Percentiles rank a stretch among this genome's conserved stretches.
Evolutionary conservation across 2,797 vertebrate species (phyloP).

Genomic region (Emydoidea blandingii): DNA sequence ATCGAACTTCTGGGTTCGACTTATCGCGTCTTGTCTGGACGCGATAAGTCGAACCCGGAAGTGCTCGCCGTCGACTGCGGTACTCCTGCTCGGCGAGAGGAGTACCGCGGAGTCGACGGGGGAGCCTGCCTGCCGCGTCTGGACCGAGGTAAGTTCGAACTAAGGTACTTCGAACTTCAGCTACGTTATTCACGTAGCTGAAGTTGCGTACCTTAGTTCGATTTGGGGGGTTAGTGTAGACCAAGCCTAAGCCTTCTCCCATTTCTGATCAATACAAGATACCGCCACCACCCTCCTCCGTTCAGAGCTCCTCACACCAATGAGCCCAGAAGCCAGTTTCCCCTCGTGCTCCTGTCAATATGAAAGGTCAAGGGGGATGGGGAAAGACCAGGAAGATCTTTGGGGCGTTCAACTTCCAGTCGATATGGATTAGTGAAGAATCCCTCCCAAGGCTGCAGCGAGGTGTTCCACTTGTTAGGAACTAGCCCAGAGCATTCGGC

Average conservation of each 20-base stretch:
- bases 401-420: neutral
- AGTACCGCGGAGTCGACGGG: no score
- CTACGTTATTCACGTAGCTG: no score
- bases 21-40: no score
- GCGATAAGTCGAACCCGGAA: no score
- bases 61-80: no score
- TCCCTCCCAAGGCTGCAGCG: neutral
- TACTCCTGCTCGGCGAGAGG: no score
- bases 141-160: no score
- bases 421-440: neutral
- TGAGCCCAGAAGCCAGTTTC: neutral
- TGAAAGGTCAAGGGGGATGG: neutral
- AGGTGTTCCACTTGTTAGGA: neutral
- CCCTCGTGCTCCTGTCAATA: neutral
- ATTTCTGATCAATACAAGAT: neutral
- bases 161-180: no score
- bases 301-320: neutral
- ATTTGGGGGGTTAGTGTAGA: no score
- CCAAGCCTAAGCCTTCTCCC: neutral
- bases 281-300: neutral
- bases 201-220: no score
- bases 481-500: constrained; percentile 21
- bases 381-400: neutral
- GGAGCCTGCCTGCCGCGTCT: no score
- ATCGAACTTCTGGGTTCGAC: no score